phyloP scores from a whole-genome alignment of 2,797 vertebrate species.

The Avahi laniger region DNA sequence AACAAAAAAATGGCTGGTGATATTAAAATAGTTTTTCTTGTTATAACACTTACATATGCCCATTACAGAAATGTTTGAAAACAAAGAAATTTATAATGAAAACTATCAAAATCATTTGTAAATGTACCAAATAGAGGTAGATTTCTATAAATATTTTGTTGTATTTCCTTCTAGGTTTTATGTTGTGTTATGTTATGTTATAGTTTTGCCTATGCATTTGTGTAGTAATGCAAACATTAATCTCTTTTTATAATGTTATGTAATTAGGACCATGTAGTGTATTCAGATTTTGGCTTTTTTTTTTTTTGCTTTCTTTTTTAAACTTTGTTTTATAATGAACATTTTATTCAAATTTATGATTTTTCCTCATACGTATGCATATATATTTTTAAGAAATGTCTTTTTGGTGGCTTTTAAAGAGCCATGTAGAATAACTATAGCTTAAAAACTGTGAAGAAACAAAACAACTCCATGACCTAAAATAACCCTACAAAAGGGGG shows the following conservation, averaged over 20 bases:
- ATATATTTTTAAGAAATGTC: not conserved
- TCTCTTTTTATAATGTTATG: not conserved
- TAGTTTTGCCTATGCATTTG: not conserved
- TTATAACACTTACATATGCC: not conserved
- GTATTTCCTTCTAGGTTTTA: not conserved
- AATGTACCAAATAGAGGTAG: not conserved
- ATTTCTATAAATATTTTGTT: not conserved
- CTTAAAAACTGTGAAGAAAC: not conserved
- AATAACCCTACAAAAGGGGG: not conserved
- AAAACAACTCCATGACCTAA: not conserved
- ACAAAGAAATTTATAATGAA: conserved; percentile 17
- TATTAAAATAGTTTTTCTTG: not conserved
- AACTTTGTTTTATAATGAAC: not conserved
- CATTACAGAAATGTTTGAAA: not conserved
- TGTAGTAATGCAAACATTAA: not conserved
- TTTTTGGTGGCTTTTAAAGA: not conserved
- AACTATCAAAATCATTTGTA: not conserved
- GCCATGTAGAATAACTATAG: not conserved
- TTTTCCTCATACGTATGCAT: not conserved
- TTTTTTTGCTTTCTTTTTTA: not conserved
- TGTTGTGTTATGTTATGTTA: not conserved
- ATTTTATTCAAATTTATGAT: not conserved
- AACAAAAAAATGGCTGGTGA: not conserved
- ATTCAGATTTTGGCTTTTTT: not conserved
- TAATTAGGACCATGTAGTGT: not conserved